Conservation (phyloP, 2,113 vertebrate species). For the Oncorhynchus gorbuscha region DNA sequence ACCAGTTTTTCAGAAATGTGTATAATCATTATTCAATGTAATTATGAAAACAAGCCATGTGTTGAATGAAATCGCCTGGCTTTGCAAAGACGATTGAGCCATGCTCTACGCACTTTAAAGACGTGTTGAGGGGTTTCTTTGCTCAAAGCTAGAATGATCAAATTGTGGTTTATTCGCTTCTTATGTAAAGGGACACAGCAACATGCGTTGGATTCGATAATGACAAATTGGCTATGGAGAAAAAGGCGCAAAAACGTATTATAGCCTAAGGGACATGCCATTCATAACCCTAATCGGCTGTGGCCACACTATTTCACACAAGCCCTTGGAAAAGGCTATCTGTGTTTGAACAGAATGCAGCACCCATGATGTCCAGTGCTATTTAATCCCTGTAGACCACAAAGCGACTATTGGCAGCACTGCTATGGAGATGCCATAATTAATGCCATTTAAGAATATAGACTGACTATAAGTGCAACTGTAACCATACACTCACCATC, state of each 20-base stretch:
- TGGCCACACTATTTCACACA: too few relatives aligned
- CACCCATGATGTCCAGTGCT: background rate
- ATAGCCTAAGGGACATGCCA: background rate
- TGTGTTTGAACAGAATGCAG: background rate
- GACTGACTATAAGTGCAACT: background rate
- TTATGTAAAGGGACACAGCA: background rate
- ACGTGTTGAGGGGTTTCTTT: background rate
- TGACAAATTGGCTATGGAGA: background rate
- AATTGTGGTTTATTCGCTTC: background rate
- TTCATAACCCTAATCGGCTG: background rate
- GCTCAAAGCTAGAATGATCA: background rate
- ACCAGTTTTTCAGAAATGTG: conserved; percentile 15
- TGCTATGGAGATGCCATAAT: background rate
- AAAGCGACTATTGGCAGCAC: background rate
- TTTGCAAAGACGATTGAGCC: background rate
- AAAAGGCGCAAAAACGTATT: background rate
- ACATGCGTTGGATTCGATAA: background rate
- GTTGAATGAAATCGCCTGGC: background rate
- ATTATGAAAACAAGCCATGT: background rate
- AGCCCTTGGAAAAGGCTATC: too few relatives aligned
- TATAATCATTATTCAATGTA: conserved; percentile 4
- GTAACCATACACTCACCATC: background rate
- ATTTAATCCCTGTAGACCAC: background rate
- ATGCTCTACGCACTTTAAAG: background rate
- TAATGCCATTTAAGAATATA: background rate